phyloP scores from a whole-genome alignment of 30 jellyfish, hydroid and myxozoan genomes.

The Aurelia sp. region DNA sequence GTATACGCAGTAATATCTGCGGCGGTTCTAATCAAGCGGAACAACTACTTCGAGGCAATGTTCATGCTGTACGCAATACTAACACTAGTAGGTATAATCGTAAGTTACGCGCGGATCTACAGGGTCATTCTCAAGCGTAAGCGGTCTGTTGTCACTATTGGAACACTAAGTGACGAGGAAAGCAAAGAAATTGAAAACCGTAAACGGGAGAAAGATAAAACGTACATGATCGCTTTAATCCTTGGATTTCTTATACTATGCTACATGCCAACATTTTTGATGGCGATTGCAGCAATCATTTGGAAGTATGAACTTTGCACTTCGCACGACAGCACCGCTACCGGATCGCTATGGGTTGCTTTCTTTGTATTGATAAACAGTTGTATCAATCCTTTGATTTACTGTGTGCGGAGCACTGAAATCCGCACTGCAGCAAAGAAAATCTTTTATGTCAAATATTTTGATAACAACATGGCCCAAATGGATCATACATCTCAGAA shows the following conservation, averaged over 20 bases:
- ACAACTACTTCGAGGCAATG: slow-evolving; percentile 11
- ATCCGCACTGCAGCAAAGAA: slow-evolving; percentile 39
- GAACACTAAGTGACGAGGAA: slow-evolving; percentile 25
- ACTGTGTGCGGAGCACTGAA: slow-evolving; percentile 42
- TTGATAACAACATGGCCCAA: no score
- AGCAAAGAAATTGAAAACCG: background rate
- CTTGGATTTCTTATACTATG: slow-evolving; percentile 11
- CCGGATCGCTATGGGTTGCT: slow-evolving; percentile 13
- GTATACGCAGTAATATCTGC: slow-evolving; percentile 9
- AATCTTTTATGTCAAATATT: background rate
- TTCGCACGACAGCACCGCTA: slow-evolving; percentile 1
- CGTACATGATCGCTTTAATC: slow-evolving; percentile 16
- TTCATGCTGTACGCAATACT: background rate
- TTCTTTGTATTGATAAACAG: slow-evolving; percentile 35
- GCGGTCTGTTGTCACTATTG: slow-evolving; percentile 13
- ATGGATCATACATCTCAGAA: no score
- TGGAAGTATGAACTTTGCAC: slow-evolving; percentile 12
- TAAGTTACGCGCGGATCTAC: slow-evolving; percentile 44
- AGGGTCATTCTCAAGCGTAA: slow-evolving; percentile 14
- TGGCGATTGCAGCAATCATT: background rate
- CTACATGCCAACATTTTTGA: slow-evolving; percentile 9
- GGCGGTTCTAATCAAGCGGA: background rate
- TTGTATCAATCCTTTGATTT: slow-evolving; percentile 33
- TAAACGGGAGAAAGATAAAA: slow-evolving; percentile 15
- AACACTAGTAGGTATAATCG: background rate